A percentile compares a stretch with the other conserved stretches of the same genome.
These are phyloP conservation scores for Taenaris catops DNA, from an alignment of 2,888 invertebrate genomes.

Conservation along the genomic window DNA sequence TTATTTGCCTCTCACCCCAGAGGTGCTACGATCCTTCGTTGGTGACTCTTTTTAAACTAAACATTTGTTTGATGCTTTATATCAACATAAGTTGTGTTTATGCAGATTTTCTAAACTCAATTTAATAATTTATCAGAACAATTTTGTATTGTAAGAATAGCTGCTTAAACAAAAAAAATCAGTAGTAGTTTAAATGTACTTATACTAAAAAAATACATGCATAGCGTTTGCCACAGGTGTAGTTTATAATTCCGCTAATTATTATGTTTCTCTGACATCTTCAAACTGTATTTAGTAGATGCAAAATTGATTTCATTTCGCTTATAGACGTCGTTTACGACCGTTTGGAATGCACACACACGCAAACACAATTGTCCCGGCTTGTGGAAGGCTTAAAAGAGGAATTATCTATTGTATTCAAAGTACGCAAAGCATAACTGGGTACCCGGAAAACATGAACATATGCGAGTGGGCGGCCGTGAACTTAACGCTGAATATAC, in stretches of 20 bases:
- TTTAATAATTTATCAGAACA: constrained; percentile 5
- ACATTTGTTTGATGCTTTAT: constrained; percentile 4
- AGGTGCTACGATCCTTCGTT: constrained; percentile 24
- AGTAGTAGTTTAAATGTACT: no score
- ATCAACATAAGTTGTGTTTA: constrained; percentile 5
- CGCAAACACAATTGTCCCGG: no score
- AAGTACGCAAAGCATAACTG: constrained; percentile 18
- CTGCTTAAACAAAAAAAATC: no score
- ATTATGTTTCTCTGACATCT: no score
- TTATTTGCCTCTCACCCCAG: constrained; percentile 41
- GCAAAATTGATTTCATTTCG: no score
- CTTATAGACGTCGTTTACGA: no score
- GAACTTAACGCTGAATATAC: constrained; percentile 53
- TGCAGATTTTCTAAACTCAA: constrained; percentile 5
- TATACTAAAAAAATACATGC: no score
- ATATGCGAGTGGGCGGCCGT: constrained; percentile 37
- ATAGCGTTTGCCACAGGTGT: no score
- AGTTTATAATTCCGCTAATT: no score
- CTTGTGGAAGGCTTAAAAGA: constrained; percentile 4
- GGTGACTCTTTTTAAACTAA: constrained; percentile 25
- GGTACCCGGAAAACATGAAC: constrained; percentile 54
- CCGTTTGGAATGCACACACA: no score
- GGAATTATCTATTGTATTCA: constrained; percentile 4
- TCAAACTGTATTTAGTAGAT: no score
- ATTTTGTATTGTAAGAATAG: no score